Evolutionary conservation across 2,797 vertebrate genomes (phyloP).

Genomic region (Saxicola maurus): DNA sequence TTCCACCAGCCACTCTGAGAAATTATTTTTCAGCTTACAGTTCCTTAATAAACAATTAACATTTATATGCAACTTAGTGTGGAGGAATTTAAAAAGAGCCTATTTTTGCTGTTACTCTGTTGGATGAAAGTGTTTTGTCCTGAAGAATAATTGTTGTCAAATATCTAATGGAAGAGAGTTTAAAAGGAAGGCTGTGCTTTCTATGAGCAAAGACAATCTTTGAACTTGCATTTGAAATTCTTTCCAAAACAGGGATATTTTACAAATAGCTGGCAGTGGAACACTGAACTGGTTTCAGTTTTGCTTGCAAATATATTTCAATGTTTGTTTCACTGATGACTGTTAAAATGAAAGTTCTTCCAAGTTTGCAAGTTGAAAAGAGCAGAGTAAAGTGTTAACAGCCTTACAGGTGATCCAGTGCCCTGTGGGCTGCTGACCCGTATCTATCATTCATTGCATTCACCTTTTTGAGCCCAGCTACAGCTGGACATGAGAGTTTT

Average conservation of each 20-base stretch:
- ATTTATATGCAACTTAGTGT: background rate
- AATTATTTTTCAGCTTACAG: background rate
- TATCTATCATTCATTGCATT: background rate
- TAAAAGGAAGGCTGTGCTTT: background rate
- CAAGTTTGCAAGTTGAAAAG: background rate
- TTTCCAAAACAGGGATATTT: background rate
- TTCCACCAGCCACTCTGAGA: background rate
- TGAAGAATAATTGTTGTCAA: background rate
- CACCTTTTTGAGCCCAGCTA: background rate
- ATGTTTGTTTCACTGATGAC: background rate
- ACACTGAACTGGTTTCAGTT: background rate
- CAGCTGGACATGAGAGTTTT: rapidly evolving
- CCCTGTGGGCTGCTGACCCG: background rate
- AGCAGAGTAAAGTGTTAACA: background rate
- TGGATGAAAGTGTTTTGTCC: background rate
- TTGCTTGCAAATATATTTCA: background rate
- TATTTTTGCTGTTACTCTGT: background rate
- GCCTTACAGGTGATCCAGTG: background rate
- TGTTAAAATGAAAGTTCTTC: background rate
- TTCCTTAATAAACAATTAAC: background rate
- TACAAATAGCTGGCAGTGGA: background rate
- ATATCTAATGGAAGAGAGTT: background rate
- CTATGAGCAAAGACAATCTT: background rate
- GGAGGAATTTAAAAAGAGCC: background rate
- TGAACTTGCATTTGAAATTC: background rate